phyloP scores from a whole-genome alignment of 2,113 vertebrate species.

The Strix aluco region DNA sequence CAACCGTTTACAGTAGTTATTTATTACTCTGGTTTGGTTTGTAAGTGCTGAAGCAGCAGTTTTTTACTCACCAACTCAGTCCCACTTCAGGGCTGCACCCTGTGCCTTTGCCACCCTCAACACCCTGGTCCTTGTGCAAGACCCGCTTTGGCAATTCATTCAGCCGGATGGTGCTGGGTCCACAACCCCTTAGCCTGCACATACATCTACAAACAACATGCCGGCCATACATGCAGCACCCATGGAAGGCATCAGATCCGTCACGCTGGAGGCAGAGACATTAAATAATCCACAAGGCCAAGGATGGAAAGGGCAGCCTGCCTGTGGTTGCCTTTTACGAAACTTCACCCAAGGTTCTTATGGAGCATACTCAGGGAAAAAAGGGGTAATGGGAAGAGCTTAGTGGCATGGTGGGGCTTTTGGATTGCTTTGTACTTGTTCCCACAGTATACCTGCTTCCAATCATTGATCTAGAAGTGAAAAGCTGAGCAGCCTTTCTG shows the following conservation, averaged over 20 bases:
- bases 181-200: neutral
- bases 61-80: neutral
- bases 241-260: neutral
- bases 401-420: neutral
- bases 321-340: neutral
- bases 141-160: neutral
- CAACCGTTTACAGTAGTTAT: constrained; percentile 26
- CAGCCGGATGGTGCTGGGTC: neutral
- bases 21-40: constrained; percentile 38
- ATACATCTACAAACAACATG: neutral
- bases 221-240: neutral
- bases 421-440: neutral
- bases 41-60: neutral
- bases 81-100: neutral
- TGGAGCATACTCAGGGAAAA: neutral
- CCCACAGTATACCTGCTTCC: neutral
- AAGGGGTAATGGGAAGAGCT: neutral
- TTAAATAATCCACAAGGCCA: neutral
- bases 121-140: neutral
- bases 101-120: neutral
- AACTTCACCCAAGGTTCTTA: neutral
- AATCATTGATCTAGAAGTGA: neutral
- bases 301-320: neutral
- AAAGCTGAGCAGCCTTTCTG: neutral
- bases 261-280: neutral